These are phyloP conservation scores for Lycaena phlaeas DNA, from an alignment of 2,888 invertebrate species.

Conservation along the genomic window DNA sequence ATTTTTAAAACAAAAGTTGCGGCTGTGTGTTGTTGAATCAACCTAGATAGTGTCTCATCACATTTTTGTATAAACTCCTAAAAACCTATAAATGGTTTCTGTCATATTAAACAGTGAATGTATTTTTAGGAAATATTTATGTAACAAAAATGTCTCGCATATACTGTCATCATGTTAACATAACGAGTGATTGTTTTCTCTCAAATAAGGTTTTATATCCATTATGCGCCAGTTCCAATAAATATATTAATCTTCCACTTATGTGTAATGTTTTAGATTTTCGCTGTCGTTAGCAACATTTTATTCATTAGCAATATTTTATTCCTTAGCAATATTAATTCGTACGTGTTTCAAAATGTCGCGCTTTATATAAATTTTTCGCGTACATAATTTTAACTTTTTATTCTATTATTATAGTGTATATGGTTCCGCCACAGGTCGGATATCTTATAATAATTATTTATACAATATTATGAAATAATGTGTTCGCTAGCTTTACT, in stretches of 20 bases:
- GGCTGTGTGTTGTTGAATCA: constrained; percentile 55
- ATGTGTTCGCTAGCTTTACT: constrained; percentile 12
- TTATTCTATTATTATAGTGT: neutral
- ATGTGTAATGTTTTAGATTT: neutral
- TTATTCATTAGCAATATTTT: constrained; percentile 7
- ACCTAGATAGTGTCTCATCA: constrained; percentile 30
- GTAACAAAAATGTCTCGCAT: neutral
- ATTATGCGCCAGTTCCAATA: neutral
- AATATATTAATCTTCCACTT: constrained; percentile 2
- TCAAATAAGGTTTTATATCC: neutral
- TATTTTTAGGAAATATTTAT: neutral
- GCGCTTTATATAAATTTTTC: neutral
- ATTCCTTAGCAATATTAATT: constrained; percentile 8
- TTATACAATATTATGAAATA: constrained; percentile 6
- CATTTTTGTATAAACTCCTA: constrained; percentile 24
- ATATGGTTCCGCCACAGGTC: neutral
- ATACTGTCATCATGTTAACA: neutral
- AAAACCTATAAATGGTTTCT: no score
- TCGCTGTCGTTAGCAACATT: neutral
- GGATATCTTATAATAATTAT: neutral
- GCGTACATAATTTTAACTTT: constrained; percentile 4
- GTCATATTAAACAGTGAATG: constrained; percentile 24
- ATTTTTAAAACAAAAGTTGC: constrained; percentile 32
- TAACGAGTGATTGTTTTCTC: neutral
- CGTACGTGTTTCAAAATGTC: neutral